Conservation (phyloP, 2,113 vertebrate genomes). For the Tetrao urogallus region DNA sequence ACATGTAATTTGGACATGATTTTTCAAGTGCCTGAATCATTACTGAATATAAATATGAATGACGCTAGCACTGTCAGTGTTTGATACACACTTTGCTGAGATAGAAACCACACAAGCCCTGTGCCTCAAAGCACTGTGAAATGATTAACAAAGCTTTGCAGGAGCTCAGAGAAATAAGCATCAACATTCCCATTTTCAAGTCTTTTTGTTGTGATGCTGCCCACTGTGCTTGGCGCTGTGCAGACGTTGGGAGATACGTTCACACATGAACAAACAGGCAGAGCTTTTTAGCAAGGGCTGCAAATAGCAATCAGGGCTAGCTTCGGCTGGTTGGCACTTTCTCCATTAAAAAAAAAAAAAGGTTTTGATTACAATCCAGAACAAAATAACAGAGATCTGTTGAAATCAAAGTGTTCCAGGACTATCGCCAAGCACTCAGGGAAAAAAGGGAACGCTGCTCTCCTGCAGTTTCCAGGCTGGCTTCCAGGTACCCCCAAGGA, state of each 20-base stretch:
- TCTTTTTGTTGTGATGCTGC: background rate
- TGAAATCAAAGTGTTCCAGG: background rate
- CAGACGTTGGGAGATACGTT: background rate
- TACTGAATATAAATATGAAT: constrained; percentile 36
- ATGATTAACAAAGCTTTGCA: background rate
- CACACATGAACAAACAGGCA: background rate
- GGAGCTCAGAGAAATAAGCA: background rate
- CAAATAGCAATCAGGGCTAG: background rate
- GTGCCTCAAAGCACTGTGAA: background rate
- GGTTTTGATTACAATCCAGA: background rate
- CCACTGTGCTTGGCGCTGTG: background rate
- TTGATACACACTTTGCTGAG: background rate
- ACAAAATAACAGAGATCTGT: background rate
- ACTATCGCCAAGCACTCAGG: background rate
- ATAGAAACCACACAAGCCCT: background rate
- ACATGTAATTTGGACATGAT: constrained; percentile 38
- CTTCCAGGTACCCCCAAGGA: background rate
- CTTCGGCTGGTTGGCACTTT: background rate
- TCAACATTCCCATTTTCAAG: background rate
- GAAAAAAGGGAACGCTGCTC: background rate
- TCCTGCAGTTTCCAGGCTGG: background rate
- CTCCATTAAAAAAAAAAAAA: background rate
- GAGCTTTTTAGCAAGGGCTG: background rate
- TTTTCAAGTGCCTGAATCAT: constrained; percentile 60
- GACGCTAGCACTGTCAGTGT: background rate